Evolutionary conservation across 2,888 invertebrate species (phyloP).

Genomic region (Cheilosia grossa): DNA sequence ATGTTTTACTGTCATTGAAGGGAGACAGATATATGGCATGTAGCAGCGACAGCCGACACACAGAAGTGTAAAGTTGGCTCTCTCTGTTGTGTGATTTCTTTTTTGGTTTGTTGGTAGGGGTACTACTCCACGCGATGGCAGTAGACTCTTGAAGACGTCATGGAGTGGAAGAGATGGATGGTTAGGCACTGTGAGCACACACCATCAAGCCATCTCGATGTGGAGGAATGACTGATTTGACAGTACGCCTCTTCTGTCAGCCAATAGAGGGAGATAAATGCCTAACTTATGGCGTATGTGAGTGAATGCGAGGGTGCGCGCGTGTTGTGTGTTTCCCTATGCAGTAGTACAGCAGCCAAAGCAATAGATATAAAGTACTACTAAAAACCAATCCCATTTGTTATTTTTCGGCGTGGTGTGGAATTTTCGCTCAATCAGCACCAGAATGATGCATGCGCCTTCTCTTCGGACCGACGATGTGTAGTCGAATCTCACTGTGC

Average conservation of each 20-base stretch:
- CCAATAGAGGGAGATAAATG: constrained; percentile 76
- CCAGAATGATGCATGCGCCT: constrained; percentile 75
- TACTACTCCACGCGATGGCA: background rate
- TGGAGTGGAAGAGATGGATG: constrained; percentile 75
- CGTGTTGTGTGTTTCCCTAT: constrained; percentile 71
- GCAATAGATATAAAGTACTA: constrained; percentile 74
- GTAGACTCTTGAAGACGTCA: constrained; percentile 69
- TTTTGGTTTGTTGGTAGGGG: constrained; percentile 59
- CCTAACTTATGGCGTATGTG: constrained; percentile 73
- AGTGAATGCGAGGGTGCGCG: constrained; percentile 75
- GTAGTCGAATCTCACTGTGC: constrained; percentile 46
- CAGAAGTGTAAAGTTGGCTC: background rate
- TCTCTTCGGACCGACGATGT: constrained; percentile 53
- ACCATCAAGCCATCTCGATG: constrained; percentile 74
- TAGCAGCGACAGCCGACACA: background rate
- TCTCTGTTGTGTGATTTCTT: constrained; percentile 23
- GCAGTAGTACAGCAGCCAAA: constrained; percentile 57
- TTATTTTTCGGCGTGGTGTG: constrained; percentile 80
- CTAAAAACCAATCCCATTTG: constrained; percentile 84
- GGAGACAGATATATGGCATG: constrained; percentile 30
- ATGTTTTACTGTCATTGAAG: constrained; percentile 21
- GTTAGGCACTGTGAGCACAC: constrained; percentile 70
- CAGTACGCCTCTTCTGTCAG: constrained; percentile 83
- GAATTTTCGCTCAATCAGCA: constrained; percentile 75
- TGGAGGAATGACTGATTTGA: constrained; percentile 83